Conservation (phyloP, 2,797 vertebrate genomes). For the Propithecus perrieri region DNA sequence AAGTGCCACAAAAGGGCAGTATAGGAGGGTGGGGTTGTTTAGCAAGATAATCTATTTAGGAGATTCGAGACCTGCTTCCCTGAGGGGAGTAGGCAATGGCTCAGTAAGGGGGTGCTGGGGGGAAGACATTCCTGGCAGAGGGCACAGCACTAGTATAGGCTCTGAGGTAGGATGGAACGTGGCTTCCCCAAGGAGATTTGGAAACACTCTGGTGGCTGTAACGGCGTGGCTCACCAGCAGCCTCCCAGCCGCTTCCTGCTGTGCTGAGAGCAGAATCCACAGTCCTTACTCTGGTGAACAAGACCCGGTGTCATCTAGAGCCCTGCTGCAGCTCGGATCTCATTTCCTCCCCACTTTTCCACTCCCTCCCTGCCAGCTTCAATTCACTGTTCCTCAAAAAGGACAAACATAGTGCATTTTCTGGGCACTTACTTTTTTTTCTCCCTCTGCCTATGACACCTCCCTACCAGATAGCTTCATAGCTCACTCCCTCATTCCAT, state of each 20-base stretch:
- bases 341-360: neutral
- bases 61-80: neutral
- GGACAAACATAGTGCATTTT: constrained; percentile 13
- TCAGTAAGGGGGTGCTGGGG: neutral
- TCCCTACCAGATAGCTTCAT: constrained; percentile 6
- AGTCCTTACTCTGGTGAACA: neutral
- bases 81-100: neutral
- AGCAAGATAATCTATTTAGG: constrained; percentile 38
- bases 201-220: neutral
- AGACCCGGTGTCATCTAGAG: neutral
- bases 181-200: neutral
- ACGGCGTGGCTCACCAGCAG: neutral
- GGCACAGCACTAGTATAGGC: neutral
- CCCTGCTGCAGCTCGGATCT: neutral
- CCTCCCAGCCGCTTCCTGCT: neutral
- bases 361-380: neutral
- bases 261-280: neutral
- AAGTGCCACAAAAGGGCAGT: constrained; percentile 47
- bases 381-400: constrained; percentile 23
- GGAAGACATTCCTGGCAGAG: neutral
- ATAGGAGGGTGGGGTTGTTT: neutral
- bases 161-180: neutral
- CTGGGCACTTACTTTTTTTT: constrained; percentile 19
- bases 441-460: constrained; percentile 3
- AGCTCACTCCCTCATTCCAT: constrained; percentile 7